phyloP scores from a whole-genome alignment of 2,888 invertebrate genomes.

The Drosophila mimetica region DNA sequence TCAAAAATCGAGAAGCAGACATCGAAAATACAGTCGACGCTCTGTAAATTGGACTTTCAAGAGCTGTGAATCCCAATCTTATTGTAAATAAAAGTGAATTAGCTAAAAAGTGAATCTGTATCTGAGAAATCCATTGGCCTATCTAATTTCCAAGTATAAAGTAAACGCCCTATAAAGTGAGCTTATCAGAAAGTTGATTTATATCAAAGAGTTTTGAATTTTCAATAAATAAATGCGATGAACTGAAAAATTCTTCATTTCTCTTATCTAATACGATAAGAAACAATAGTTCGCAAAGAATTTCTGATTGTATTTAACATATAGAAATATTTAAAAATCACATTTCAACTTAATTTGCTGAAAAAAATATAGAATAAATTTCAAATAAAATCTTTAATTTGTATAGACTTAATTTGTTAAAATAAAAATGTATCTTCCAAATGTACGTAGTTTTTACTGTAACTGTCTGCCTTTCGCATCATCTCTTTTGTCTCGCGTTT shows the following conservation, averaged over 20 bases:
- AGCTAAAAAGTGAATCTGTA: too few species aligned
- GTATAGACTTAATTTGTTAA: too few species aligned
- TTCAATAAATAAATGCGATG: neutral
- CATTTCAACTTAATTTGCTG: too few species aligned
- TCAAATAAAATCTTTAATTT: too few species aligned
- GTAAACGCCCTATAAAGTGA: neutral
- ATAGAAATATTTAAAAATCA: too few species aligned
- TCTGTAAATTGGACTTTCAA: neutral
- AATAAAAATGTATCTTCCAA: too few species aligned
- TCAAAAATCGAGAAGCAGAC: slow-evolving; percentile 11
- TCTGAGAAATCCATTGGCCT: too few species aligned
- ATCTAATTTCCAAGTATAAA: neutral
- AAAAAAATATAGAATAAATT: too few species aligned
- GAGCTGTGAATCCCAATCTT: neutral
- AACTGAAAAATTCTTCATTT: neutral
- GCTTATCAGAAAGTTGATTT: neutral
- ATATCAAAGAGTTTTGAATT: neutral
- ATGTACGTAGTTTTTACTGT: neutral
- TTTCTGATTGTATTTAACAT: too few species aligned
- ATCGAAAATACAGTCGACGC: slow-evolving; percentile 3
- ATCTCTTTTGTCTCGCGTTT: slow-evolving; percentile 69
- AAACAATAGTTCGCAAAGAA: too few species aligned
- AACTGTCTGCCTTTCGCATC: slow-evolving; percentile 5
- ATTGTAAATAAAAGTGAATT: neutral
- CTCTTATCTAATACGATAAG: neutral